Evolutionary conservation across 2,888 invertebrate genomes (phyloP), one percentile per base, ranked within the genome.

Genomic region (Agonopterix arenella): DNA sequence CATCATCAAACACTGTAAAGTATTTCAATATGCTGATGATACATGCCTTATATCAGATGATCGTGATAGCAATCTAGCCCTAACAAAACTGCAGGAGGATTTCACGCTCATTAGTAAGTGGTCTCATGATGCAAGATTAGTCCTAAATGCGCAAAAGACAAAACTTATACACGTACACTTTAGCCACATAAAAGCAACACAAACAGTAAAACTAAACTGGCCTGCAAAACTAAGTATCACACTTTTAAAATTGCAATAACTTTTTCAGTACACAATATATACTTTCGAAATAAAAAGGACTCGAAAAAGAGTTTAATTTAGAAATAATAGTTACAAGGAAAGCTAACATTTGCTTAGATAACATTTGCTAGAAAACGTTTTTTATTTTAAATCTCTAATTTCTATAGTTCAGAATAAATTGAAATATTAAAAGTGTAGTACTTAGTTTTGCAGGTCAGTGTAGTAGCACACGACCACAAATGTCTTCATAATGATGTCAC

Each of bases 1-100:
- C 13, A 18, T 41, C 11, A 45, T 48, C 8, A 11, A 48, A 11
- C 28, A 47, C 5, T 51, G 53, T 46, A 47, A 51, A 7, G 1
- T 59, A n/a, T n/a, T 51, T 18, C 56, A 56, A 44, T n/a, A n/a
- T n/a, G 56, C 59, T 9, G 59, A 60, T 37, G 60, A 56, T 44
- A 62, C 58, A 1, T 58, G 61, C 16, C 47, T 60, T 0, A 10
- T 62, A 51, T 51, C 60, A 36, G 56, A 56, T 8, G 36, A 52
- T 44, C 51, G 44, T 37, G 49, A 51, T 13, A 11, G 47, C 9
- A 4, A 46, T 4, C 8, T 5, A 9, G 56, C 55, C 3, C 8
- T 46, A 37, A 8, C 13, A n/a, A 44, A 18, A 18, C 42, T 57
- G 4, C 58, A 57, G 47, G 2, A 8, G 0, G 52, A 57, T n/a